These are phyloP conservation scores for Anagyrus pseudococci DNA, from an alignment of 2,888 invertebrate genomes.

Conservation along the genomic window DNA sequence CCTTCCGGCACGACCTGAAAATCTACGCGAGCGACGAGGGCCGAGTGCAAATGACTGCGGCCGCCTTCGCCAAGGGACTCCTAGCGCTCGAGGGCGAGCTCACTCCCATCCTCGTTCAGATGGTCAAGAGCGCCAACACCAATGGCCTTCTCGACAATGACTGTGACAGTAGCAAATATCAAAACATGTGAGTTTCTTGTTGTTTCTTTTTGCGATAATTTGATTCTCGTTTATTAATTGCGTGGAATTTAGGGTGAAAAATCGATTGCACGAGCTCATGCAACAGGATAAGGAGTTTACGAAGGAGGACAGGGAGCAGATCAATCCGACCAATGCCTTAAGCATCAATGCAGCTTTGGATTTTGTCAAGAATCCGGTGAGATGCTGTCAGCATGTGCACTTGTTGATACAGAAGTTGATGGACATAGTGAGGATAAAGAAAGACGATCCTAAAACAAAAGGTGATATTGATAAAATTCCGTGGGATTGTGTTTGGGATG, in stretches of 20 bases:
- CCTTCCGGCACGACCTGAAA: conserved; percentile 98
- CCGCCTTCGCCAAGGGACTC: conserved; percentile 98
- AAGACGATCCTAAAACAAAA: conserved; percentile 88
- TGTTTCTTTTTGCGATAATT: background rate
- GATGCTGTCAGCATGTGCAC: conserved; percentile 91
- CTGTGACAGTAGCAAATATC: conserved; percentile 94
- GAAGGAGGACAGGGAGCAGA: conserved; percentile 80
- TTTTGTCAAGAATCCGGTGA: conserved; percentile 94
- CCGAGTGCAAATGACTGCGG: conserved; percentile 99
- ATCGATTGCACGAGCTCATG: conserved; percentile 90
- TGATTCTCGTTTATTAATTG: conserved; percentile 2
- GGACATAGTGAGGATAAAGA: conserved; percentile 83
- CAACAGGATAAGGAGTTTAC: conserved; percentile 90
- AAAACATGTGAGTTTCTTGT: conserved; percentile 77
- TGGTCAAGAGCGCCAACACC: conserved; percentile 99
- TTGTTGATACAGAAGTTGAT: conserved; percentile 85
- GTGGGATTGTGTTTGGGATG: background rate
- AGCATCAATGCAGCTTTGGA: conserved; percentile 92
- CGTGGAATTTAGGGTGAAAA: conserved; percentile 79
- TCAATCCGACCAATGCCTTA: conserved; percentile 91
- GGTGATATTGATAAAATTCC: conserved; percentile 62
- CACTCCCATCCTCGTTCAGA: conserved; percentile 98
- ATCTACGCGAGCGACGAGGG: conserved; percentile 99
- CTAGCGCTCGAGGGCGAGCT: conserved; percentile 97
- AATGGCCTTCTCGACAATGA: conserved; percentile 98